phyloP scores from a whole-genome alignment of 2,797 vertebrate genomes.

The Myiotriccus ornatus region DNA sequence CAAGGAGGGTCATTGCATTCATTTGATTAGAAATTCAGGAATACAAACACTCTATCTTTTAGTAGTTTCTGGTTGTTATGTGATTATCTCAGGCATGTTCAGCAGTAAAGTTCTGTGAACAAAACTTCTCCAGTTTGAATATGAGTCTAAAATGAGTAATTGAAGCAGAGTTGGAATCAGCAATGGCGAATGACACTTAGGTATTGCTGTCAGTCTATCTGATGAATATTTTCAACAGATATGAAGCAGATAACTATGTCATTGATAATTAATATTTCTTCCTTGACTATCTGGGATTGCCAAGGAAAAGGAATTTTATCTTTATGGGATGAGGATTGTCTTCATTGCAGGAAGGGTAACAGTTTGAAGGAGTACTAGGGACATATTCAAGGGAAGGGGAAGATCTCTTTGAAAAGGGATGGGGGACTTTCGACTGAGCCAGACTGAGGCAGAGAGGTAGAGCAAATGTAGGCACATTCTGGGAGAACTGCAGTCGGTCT shows the following conservation, averaged over 20 bases:
- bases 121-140: background rate
- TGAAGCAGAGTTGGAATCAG: background rate
- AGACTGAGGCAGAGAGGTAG: background rate
- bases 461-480: background rate
- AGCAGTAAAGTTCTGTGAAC: background rate
- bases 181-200: background rate
- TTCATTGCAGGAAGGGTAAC: background rate
- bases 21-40: background rate
- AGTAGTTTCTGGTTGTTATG: background rate
- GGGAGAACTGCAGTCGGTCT: accelerated
- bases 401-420: background rate
- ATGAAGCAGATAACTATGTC: background rate
- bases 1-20: background rate
- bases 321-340: background rate
- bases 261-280: background rate
- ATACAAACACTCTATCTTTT: background rate
- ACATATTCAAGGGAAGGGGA: background rate
- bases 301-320: background rate
- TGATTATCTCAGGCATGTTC: background rate
- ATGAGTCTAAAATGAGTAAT: background rate
- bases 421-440: background rate
- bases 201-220: background rate
- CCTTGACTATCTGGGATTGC: background rate
- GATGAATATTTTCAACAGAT: background rate
- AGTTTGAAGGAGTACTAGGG: background rate